These are phyloP conservation scores for Lepidocyrtinus sp. DNA, from an alignment of 2,888 invertebrate genomes.

Conservation along the genomic window DNA sequence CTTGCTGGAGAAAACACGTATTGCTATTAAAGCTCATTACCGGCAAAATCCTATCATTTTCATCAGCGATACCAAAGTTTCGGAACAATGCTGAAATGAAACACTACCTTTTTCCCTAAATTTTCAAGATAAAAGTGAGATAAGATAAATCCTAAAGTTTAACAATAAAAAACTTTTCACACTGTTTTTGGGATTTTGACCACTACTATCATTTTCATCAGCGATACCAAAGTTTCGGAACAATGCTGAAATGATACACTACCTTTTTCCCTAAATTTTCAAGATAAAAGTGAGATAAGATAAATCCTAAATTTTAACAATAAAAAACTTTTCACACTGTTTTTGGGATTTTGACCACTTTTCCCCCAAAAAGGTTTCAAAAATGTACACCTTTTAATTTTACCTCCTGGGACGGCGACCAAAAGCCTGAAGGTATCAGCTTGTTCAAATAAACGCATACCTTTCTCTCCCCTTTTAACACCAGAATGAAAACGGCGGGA, in stretches of 20 bases:
- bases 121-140: conserved; percentile 16
- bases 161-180: too few species aligned
- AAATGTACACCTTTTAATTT: not conserved
- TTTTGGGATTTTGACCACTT: conserved; percentile 23
- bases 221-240: conserved; percentile 13
- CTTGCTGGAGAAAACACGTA: too few species aligned
- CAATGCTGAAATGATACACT: conserved; percentile 20
- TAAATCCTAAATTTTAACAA: conserved; percentile 44
- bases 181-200: too few species aligned
- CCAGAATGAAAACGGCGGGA: not conserved
- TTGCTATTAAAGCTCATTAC: conserved; percentile 31
- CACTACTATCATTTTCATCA: conserved; percentile 30
- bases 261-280: conserved; percentile 27
- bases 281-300: conserved; percentile 32
- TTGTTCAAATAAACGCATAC: not conserved
- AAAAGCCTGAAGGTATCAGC: not conserved
- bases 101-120: conserved; percentile 29
- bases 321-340: conserved; percentile 41
- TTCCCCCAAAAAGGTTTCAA: conserved; percentile 19
- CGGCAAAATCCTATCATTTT: conserved; percentile 27
- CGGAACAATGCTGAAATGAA: conserved; percentile 10
- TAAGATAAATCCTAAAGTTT: too few species aligned
- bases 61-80: conserved; percentile 19
- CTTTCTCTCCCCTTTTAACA: conserved; percentile 24
- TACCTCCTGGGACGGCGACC: not conserved